Conservation (phyloP, 2,797 vertebrate species). For the Scomberomorus guttatus region DNA sequence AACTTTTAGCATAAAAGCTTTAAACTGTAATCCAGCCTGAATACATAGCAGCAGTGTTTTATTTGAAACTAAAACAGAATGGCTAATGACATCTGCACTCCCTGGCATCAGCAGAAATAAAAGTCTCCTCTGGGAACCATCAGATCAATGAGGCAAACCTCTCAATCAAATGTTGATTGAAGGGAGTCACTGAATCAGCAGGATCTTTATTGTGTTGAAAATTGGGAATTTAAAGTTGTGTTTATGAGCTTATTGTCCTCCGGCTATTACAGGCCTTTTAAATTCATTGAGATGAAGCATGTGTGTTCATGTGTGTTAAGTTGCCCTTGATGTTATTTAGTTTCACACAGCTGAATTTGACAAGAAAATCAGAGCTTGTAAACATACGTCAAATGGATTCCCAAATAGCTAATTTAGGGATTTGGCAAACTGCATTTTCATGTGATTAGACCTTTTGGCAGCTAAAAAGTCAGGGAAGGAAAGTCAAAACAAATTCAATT, state of each 20-base stretch:
- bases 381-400: background rate
- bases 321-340: background rate
- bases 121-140: conserved; percentile 45
- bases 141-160: conserved; percentile 69
- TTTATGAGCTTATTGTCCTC: conserved; percentile 27
- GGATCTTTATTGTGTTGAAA: conserved; percentile 34
- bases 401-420: background rate
- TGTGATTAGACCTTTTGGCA: background rate
- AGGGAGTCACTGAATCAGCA: conserved; percentile 59
- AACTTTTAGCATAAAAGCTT: conserved; percentile 15
- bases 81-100: conserved; percentile 24
- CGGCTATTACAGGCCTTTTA: background rate
- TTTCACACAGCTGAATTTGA: background rate
- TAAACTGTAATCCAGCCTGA: background rate
- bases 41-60: background rate
- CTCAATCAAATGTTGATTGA: conserved; percentile 69
- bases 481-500: background rate
- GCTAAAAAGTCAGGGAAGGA: background rate
- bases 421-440: background rate
- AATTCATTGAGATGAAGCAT: background rate
- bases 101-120: conserved; percentile 62
- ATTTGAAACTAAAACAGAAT: conserved; percentile 32
- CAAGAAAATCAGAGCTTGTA: background rate
- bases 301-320: background rate
- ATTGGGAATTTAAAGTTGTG: conserved; percentile 21